Base-by-base conservation (phyloP, 2,888 invertebrate species). In the Nycteola revayana region DNA sequence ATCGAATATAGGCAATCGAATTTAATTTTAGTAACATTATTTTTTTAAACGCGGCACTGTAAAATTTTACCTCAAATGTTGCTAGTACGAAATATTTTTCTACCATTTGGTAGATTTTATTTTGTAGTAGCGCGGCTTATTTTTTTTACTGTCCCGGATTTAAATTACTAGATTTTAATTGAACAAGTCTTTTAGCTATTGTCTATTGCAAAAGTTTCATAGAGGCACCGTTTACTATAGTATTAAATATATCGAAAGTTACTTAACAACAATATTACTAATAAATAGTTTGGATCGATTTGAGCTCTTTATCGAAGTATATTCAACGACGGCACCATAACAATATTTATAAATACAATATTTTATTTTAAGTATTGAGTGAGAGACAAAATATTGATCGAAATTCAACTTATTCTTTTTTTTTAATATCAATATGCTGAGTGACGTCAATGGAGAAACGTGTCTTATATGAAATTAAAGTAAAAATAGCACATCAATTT, bases 211-310 rank as follows among this genome's bases (percentile, higher is more conserved):
- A 38, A n/a, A 14, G 14, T 14, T 14, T 48, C 36, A 17, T 42
- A 39, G 43, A 58, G 59, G 58, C 56, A 56, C 56, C 53, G 48
- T 56, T 49, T 36, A 32, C 40, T 53, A 36, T 30, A 42, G 36
- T 54, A 54, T 58, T 55, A 55, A 56, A 59, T 56, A 59, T 31
- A 43, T 55, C 55, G 45, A 57, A 58, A 58, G 58, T 49, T 43
- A n/a, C n/a, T 42, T 43, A 44, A 51, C 54, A 56, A 42, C 41
- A 47, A 44, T 39, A 40, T 29, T 30, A 54, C 48, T 36, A 57
- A 61, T 62, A 62, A 62, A 60, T 61, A 58, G 52, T 54, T 62
- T 58, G 58, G 58, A 56, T 49, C 39, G 42, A 56, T 61, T 61
- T 62, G 62, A 61, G 60, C 61, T 58, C 58, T 49, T 36, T 30